Conservation (phyloP, 2,113 vertebrate species). For the Grus americana region DNA sequence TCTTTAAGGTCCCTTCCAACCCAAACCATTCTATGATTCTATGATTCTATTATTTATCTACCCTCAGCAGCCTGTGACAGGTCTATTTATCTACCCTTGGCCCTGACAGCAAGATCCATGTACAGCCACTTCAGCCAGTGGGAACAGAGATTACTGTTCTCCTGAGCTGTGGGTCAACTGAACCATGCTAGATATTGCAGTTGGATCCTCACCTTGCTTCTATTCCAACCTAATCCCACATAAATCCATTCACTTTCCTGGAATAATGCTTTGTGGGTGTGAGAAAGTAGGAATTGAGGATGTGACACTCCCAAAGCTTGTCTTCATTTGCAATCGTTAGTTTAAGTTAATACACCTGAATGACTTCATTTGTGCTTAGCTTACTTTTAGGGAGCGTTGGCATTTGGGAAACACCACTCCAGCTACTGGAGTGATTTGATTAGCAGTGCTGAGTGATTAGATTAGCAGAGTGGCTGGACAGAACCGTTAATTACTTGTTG, state of each 20-base stretch:
- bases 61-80: neutral
- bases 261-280: neutral
- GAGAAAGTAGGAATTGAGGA: neutral
- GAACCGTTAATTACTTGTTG: constrained; percentile 28
- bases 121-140: neutral
- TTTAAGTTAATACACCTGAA: constrained; percentile 17
- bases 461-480: constrained; percentile 45
- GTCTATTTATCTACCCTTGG: neutral
- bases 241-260: neutral
- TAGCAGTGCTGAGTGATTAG: constrained; percentile 44
- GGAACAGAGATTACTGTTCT: neutral
- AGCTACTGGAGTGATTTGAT: constrained; percentile 40
- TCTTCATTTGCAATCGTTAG: constrained; percentile 22
- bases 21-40: no score
- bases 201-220: neutral
- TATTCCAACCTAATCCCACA: neutral
- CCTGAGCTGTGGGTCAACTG: neutral
- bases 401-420: neutral
- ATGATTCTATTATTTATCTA: neutral
- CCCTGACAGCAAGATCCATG: neutral
- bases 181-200: neutral
- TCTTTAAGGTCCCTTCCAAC: no score
- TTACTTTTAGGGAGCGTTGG: neutral
- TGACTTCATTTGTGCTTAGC: constrained; percentile 6
- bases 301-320: neutral